phyloP scores from a whole-genome alignment of 1,140 invertebrate genomes.

The Archivesica marissinica region DNA sequence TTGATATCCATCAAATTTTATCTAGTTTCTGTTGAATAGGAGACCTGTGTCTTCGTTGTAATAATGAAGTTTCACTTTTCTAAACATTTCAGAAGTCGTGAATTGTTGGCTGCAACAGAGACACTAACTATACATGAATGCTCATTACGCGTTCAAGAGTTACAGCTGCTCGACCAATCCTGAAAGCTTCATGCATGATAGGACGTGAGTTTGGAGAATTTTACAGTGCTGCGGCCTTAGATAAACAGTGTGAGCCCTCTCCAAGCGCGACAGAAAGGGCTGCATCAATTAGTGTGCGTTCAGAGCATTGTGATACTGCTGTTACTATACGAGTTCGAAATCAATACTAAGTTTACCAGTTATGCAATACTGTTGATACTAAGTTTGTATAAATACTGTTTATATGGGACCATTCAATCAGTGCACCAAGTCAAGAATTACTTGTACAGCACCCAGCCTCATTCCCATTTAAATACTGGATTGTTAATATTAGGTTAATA shows the following conservation, averaged over 20 bases:
- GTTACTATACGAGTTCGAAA: not conserved
- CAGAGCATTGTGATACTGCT: not conserved
- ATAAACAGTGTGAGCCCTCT: not conserved
- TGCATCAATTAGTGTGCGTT: not conserved
- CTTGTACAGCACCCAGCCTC: too few relatives aligned
- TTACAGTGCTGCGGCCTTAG: not conserved
- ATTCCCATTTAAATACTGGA: too few relatives aligned
- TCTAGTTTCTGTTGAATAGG: too few relatives aligned
- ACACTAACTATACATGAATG: constrained; percentile 74
- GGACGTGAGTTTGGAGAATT: not conserved
- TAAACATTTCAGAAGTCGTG: constrained; percentile 68
- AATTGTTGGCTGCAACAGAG: constrained; percentile 72
- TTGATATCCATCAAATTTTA: too few relatives aligned
- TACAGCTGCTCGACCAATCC: constrained; percentile 46
- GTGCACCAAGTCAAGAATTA: too few relatives aligned
- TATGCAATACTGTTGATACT: too few relatives aligned
- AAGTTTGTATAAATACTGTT: too few relatives aligned
- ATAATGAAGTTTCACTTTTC: too few relatives aligned
- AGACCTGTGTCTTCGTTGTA: too few relatives aligned
- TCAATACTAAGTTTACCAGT: not conserved
- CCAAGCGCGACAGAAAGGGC: not conserved
- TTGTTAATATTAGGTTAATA: too few relatives aligned
- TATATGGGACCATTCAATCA: too few relatives aligned
- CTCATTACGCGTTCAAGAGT: constrained; percentile 69
- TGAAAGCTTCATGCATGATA: not conserved